Evolutionary conservation across 2,797 vertebrate species (phyloP), one percentile per base, ranked within the genome.

Genomic region (Calcarius lapponicus): DNA sequence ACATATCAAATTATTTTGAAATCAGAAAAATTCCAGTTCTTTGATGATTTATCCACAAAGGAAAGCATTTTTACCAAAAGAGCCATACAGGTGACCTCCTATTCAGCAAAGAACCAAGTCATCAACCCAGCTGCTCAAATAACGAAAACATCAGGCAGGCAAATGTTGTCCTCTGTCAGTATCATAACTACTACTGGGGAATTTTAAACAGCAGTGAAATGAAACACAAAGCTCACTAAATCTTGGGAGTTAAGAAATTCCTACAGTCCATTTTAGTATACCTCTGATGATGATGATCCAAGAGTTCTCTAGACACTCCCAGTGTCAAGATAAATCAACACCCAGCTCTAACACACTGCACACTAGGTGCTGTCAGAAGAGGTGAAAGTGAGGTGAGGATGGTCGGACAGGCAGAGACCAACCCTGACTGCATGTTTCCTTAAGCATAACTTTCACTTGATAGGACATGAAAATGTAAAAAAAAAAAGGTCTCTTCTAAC

Each of bases 191-290:
- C 1, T 6, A 32, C 25, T 32, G 31, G 17, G 13, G 29, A 93
- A 92, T 86, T 86, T 76, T 70, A 66, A 95, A 75, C 34, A 84
- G 80, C 62, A 51, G 17, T 50, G 58, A 79, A 83, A 76, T 17
- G 12, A 72, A 90, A 66, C 45, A 70, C 7, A 54, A 78, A 88
- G 50, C 53, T 87, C 65, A 76, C 45, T 71, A 74, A 72, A 79
- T 70, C 70, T 56, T 28, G 7, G 66, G 47, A 70, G 11, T 40
- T 81, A 62, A 74, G 25, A 15, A 36, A 94, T 32, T 51, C 70
- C 70, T 45, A 4, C 2, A 34, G 50, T 28, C 43, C 66, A 53
- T n/a, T 42, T 69, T 28, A 79, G 36, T 6, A 43, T 14, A n/a
- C 34, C 50, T 43, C n/a, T 62, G 47, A 50, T 9, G 25, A 14